Conservation (phyloP, 2,797 vertebrate species). For the Arctocebus calabarensis region DNA sequence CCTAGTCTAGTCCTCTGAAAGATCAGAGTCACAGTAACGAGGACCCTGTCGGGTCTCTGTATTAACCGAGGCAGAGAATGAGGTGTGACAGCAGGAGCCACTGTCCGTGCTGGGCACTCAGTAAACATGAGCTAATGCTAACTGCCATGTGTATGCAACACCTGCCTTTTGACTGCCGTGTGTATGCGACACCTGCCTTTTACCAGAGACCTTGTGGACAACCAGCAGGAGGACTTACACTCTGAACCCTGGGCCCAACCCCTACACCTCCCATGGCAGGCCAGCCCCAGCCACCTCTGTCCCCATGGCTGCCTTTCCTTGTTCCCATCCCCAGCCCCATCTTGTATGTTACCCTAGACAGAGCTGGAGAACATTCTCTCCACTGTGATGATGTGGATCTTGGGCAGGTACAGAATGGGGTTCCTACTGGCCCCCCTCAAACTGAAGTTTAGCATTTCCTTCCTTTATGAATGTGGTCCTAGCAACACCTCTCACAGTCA, state of each 20-base stretch:
- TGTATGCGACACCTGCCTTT: rapidly evolving
- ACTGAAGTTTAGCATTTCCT: not conserved
- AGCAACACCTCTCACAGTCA: not conserved
- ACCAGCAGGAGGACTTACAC: not conserved
- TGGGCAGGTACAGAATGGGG: not conserved
- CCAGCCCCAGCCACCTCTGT: not conserved
- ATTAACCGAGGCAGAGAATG: not conserved
- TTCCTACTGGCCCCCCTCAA: not conserved
- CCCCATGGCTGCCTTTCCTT: no score
- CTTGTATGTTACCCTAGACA: no score
- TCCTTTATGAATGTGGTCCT: not conserved
- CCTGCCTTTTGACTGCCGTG: not conserved
- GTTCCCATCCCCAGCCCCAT: not conserved
- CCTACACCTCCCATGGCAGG: not conserved
- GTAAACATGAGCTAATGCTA: not conserved
- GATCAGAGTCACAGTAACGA: not conserved
- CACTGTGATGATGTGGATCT: no score
- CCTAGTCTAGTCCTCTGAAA: not conserved
- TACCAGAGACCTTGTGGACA: not conserved
- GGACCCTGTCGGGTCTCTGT: rapidly evolving
- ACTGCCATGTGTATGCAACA: rapidly evolving
- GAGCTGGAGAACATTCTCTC: no score
- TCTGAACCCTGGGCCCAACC: not conserved
- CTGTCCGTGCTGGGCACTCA: rapidly evolving
- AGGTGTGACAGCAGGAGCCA: rapidly evolving